phyloP scores from a whole-genome alignment of 1,140 invertebrate species.

The Drosophila albomicans region DNA sequence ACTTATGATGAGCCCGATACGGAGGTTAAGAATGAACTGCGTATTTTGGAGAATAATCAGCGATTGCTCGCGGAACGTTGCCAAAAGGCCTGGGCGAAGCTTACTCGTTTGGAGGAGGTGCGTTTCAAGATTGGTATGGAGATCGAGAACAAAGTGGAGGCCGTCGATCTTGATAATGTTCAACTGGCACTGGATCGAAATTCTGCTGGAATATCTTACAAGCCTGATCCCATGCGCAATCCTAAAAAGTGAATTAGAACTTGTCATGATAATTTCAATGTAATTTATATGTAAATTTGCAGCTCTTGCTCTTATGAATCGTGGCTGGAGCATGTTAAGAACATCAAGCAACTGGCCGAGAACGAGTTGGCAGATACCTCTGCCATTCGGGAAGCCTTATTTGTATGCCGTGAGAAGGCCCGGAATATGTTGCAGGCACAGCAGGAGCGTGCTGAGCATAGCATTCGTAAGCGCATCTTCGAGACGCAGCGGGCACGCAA shows the following conservation, averaged over 20 bases:
- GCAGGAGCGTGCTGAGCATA: conserved; percentile 92
- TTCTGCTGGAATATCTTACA: conserved; percentile 92
- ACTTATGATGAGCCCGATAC: conserved; percentile 93
- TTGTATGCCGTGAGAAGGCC: conserved; percentile 90
- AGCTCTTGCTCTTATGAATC: conserved; percentile 89
- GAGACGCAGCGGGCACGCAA: conserved; percentile 93
- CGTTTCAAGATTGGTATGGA: conserved; percentile 92
- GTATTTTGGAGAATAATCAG: conserved; percentile 91
- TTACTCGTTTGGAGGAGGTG: conserved; percentile 92
- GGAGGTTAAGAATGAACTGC: conserved; percentile 93
- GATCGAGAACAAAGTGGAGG: conserved; percentile 92
- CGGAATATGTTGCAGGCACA: conserved; percentile 92
- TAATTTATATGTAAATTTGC: conserved; percentile 1
- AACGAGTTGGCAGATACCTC: conserved; percentile 91
- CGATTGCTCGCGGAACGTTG: conserved; percentile 90
- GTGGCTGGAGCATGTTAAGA: conserved; percentile 92
- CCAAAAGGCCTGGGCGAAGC: conserved; percentile 93
- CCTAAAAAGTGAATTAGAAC: conserved; percentile 88
- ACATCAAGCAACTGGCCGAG: conserved; percentile 90
- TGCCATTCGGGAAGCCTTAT: conserved; percentile 91
- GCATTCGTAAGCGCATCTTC: conserved; percentile 92
- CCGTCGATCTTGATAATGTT: conserved; percentile 91
- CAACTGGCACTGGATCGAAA: conserved; percentile 91
- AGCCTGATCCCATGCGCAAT: conserved; percentile 91
- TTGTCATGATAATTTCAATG: background rate